Evolutionary conservation across 2,888 invertebrate genomes (phyloP), one percentile per base, ranked within the genome.

Genomic region (Pediacus dermestoides): DNA sequence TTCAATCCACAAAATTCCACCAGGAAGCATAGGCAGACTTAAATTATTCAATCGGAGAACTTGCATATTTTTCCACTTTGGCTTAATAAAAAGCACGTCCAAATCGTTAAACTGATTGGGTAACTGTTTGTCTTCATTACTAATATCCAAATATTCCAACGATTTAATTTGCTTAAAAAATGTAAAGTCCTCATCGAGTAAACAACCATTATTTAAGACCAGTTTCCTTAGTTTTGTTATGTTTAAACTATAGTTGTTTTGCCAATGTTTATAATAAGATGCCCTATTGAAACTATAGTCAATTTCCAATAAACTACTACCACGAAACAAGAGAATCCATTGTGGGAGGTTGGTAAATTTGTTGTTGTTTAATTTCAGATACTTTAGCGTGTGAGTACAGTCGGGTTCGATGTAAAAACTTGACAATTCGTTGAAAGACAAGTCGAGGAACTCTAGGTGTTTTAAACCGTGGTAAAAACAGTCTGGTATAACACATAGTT

Each of bases 251-350:
- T 33, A 42, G 32, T 42, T 50, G 21, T 51, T 48, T 43, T 46
- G 45, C 7, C 44, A 27, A 30, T 46, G 50, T 9, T 44, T 34
- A 30, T 55, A 57, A 18, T 46, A 39, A 4, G 12, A 39, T 4
- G 54, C 48, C 31, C 42, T 44, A 25, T 60, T 60, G n/a, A 42
- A 38, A 41, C 54, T 57, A 18, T 52, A 60, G 34, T 50, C 42
- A 2, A 60, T 37, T 45, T 52, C 48, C 31, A 47, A 42, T 23
- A 60, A 34, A 22, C 48, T 48, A 4, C 32, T 31, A 37, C 52
- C 45, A 14, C 45, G 37, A 21, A 53, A 52, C 12, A 30, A 44
- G 16, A 55, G 34, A 10, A 60, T 42, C 58, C 58, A 60, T 14
- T 43, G 39, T 8, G 59, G 59, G 4, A 52, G 30, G 39, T 48